A percentile compares a stretch with the other conserved stretches of the same genome.
Evolutionary conservation across 2,888 invertebrate species (phyloP).

Genomic region (Machimus rusticus): DNA sequence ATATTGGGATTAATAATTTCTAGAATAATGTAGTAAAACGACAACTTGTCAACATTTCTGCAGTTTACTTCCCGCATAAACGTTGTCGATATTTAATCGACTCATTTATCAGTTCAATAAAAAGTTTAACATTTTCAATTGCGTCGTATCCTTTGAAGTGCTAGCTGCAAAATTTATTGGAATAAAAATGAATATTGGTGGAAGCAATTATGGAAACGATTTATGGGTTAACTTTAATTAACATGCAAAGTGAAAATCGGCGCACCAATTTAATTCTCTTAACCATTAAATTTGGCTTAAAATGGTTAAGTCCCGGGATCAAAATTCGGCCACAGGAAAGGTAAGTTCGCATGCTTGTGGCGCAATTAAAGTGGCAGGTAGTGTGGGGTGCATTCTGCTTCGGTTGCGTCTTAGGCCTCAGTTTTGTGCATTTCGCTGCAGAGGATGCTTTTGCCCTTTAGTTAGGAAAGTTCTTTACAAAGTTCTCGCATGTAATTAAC

Average conservation of each 20-base stretch:
- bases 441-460: background rate
- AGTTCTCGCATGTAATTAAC: conserved; percentile 14
- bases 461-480: background rate
- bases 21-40: background rate
- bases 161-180: background rate
- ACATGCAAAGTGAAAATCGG: background rate
- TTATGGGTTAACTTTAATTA: background rate
- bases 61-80: background rate
- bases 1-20: background rate
- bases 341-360: background rate
- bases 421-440: background rate
- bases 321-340: background rate
- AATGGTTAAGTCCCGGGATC: background rate
- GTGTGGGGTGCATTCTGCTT: background rate
- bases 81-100: background rate
- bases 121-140: background rate
- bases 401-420: background rate
- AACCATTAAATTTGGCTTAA: background rate
- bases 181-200: background rate
- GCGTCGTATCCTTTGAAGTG: background rate
- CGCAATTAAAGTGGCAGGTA: background rate
- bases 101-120: background rate
- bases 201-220: background rate
- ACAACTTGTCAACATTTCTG: background rate
- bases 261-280: background rate